phyloP scores from a whole-genome alignment of 2,113 vertebrate species.

The Corythornis cristatus region DNA sequence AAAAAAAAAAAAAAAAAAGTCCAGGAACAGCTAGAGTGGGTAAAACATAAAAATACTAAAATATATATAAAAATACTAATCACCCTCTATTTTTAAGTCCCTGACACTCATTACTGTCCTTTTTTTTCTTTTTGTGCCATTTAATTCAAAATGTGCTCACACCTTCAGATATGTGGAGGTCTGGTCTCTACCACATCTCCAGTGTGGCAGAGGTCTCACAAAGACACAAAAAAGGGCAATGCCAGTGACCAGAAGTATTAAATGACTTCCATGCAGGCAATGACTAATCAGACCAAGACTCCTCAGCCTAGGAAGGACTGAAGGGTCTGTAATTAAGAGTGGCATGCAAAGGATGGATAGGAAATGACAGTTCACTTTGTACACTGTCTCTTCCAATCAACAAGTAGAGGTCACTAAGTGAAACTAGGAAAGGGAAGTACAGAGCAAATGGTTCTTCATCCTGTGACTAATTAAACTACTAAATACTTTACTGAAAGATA shows the following conservation, averaged over 20 bases:
- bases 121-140: background rate
- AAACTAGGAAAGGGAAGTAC: background rate
- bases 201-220: background rate
- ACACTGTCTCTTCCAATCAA: conserved; percentile 34
- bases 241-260: background rate
- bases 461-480: background rate
- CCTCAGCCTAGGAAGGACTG: background rate
- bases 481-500: background rate
- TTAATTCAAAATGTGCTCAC: background rate
- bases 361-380: background rate
- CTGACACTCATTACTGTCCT: background rate
- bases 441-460: background rate
- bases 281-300: background rate
- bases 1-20: too few relatives aligned
- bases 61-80: background rate
- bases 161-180: background rate
- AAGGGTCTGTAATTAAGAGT: background rate
- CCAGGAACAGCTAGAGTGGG: too few relatives aligned
- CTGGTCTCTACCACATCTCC: background rate
- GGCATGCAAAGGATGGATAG: background rate
- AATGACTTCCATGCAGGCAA: background rate
- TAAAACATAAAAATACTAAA: too few relatives aligned
- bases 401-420: background rate
- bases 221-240: background rate
- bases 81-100: background rate